phyloP scores from a whole-genome alignment of 2,113 vertebrate genomes.

The Porphyrio hochstetteri region DNA sequence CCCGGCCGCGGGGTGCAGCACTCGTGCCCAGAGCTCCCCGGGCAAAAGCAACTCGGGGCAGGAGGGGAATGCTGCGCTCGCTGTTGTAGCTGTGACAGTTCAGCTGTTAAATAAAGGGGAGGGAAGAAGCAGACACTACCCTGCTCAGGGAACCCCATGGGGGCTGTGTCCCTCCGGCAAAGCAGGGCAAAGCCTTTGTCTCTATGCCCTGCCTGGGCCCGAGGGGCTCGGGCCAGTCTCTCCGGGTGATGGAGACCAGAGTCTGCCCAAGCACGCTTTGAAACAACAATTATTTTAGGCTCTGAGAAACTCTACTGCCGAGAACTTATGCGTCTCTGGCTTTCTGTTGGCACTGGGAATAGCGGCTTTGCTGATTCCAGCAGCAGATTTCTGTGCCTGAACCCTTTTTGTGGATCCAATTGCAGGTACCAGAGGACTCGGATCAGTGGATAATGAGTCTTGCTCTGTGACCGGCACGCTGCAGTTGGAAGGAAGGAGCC shows the following conservation, averaged over 20 bases:
- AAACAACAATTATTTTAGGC: not conserved
- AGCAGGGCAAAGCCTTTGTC: not conserved
- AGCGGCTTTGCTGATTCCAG: not conserved
- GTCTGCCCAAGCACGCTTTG: rapidly evolving
- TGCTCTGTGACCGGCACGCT: not conserved
- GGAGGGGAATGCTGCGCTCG: not conserved
- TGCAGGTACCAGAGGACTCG: not conserved
- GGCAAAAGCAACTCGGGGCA: not conserved
- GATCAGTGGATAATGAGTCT: rapidly evolving
- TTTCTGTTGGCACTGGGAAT: not conserved
- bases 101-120: not conserved
- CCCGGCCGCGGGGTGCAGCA: not conserved
- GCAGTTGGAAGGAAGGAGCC: not conserved
- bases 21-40: not conserved
- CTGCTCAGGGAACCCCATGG: not conserved
- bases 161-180: not conserved
- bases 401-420: not conserved
- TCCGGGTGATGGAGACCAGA: rapidly evolving
- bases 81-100: not conserved
- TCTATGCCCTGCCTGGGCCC: rapidly evolving
- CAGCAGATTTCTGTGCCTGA: not conserved
- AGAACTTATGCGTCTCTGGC: rapidly evolving
- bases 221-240: not conserved
- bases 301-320: rapidly evolving
- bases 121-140: rapidly evolving